Conservation (phyloP, 53 echinoderm and acorn worm species). For the Stichopus horrens region DNA sequence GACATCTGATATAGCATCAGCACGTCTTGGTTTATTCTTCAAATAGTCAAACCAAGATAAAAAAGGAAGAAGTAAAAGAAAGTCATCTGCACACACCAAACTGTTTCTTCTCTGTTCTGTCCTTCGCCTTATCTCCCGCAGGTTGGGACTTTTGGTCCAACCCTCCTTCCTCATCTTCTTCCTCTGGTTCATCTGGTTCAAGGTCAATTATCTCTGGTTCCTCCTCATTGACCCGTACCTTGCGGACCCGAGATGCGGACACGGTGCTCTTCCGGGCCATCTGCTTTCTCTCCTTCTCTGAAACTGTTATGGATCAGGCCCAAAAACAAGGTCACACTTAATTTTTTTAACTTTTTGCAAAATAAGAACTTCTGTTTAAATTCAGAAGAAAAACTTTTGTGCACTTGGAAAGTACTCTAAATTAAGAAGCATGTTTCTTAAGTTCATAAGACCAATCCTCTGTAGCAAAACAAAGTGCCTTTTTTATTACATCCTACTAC, state of each 20-base stretch:
- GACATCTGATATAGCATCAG: no score
- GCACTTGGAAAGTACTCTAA: no score
- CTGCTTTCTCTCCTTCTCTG: slow-evolving; percentile 40
- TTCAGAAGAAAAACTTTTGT: no score
- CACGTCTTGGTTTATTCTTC: not conserved
- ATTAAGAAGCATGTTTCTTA: no score
- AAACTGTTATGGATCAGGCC: not conserved
- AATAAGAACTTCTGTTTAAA: no score
- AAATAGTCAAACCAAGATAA: not conserved
- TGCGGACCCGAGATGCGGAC: slow-evolving; percentile 23
- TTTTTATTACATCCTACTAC: no score
- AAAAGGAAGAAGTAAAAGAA: not conserved
- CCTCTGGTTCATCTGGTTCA: slow-evolving; percentile 40
- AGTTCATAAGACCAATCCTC: no score
- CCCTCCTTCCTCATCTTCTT: slow-evolving; percentile 11
- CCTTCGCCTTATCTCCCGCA: slow-evolving; percentile 13
- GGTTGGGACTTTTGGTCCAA: not conserved
- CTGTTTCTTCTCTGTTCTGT: slow-evolving; percentile 31
- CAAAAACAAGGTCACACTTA: no score
- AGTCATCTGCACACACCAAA: slow-evolving; percentile 21
- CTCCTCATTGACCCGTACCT: slow-evolving; percentile 30
- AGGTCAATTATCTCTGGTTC: slow-evolving; percentile 40
- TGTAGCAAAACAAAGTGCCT: no score
- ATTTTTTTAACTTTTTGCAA: no score
- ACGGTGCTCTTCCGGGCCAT: slow-evolving; percentile 48